Evolutionary conservation across 2,797 vertebrate genomes (phyloP).

Genomic region (Manis pentadactyla): DNA sequence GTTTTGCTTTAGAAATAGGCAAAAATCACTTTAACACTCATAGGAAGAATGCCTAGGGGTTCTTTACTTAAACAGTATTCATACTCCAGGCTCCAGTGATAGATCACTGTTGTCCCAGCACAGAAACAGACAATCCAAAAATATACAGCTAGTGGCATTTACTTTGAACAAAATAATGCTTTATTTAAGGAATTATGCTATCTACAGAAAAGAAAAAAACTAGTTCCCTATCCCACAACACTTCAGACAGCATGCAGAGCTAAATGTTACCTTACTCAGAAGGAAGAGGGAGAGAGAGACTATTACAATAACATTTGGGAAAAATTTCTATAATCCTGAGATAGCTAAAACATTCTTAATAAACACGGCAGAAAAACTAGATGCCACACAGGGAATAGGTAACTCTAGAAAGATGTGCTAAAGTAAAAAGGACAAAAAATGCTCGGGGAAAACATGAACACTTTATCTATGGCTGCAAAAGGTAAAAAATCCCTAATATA

Average conservation of each 20-base stretch:
- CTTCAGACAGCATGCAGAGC: background rate
- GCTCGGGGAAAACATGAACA: background rate
- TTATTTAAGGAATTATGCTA: background rate
- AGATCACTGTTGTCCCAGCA: background rate
- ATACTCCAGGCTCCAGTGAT: background rate
- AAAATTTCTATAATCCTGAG: background rate
- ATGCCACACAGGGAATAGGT: background rate
- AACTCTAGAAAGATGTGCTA: background rate
- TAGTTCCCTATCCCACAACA: background rate
- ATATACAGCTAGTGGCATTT: background rate
- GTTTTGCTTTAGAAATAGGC: background rate
- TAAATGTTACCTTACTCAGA: background rate
- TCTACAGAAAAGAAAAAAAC: background rate
- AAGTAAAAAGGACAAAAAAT: background rate
- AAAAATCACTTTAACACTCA: background rate
- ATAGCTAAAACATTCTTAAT: background rate
- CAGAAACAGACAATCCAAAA: background rate
- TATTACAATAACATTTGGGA: background rate
- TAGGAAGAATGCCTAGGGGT: too few species aligned
- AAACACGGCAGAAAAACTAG: background rate
- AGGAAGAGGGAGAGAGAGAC: background rate
- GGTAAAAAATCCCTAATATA: background rate
- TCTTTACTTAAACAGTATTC: too few species aligned
- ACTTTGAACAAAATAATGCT: background rate
- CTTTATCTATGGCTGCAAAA: background rate